Evolutionary conservation across 2,888 invertebrate species (phyloP).

Genomic region (Congeria kusceri): DNA sequence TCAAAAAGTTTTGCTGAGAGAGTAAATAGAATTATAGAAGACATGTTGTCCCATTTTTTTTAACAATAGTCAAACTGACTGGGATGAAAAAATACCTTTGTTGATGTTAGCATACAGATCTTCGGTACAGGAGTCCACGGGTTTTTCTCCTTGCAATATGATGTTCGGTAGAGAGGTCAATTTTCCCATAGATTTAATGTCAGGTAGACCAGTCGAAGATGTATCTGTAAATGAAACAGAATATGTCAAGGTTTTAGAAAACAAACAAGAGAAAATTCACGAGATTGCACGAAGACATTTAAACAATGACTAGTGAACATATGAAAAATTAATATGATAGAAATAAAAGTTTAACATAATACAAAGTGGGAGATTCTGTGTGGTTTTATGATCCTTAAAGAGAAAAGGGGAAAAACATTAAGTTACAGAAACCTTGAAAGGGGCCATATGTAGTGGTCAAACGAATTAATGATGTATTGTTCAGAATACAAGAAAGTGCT

Average conservation of each 20-base stretch:
- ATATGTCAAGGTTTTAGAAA: too few relatives aligned
- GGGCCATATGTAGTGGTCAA: slow-evolving; percentile 19
- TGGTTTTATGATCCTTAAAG: slow-evolving; percentile 23
- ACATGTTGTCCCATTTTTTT: too few relatives aligned
- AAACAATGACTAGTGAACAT: too few relatives aligned
- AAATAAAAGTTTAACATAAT: neutral
- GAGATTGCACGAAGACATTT: too few relatives aligned
- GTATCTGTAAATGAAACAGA: too few relatives aligned
- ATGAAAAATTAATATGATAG: too few relatives aligned
- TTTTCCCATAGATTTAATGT: too few relatives aligned
- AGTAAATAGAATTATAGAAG: too few relatives aligned
- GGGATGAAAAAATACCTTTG: slow-evolving; percentile 45
- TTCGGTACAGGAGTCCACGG: slow-evolving; percentile 45
- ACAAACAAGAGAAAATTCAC: too few relatives aligned
- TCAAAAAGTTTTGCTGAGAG: too few relatives aligned
- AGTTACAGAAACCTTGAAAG: slow-evolving; percentile 16
- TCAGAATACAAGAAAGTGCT: neutral
- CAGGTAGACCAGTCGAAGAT: too few relatives aligned
- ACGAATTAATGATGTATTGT: slow-evolving; percentile 29
- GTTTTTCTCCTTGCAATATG: slow-evolving; percentile 36
- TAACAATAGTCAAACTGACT: slow-evolving; percentile 29
- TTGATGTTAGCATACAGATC: slow-evolving; percentile 54
- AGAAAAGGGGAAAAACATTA: slow-evolving; percentile 11
- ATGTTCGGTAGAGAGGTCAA: slow-evolving; percentile 44
- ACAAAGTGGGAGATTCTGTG: slow-evolving; percentile 13